Evolutionary conservation across 1,140 invertebrate genomes (phyloP).

Genomic region (Holotrichia oblita): DNA sequence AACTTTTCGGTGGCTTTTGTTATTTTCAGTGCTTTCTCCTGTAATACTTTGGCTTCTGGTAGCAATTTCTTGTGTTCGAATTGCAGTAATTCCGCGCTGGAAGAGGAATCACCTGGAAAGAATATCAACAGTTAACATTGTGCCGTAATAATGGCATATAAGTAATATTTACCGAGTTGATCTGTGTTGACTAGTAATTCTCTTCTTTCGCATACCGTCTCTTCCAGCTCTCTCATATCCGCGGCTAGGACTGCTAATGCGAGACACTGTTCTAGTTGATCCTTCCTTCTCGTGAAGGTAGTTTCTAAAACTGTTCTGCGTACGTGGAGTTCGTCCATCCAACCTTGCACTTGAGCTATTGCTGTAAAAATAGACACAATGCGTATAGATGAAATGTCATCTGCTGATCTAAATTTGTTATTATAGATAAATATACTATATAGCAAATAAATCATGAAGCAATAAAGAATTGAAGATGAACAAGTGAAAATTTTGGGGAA

Average conservation of each 20-base stretch:
- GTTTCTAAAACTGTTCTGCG: conserved; percentile 76
- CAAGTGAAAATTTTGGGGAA: too few species aligned
- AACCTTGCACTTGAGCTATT: conserved; percentile 76
- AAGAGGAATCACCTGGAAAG: conserved; percentile 71
- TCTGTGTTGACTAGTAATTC: conserved; percentile 63
- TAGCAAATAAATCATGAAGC: neutral
- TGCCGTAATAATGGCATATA: conserved; percentile 37
- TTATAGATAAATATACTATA: neutral
- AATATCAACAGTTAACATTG: neutral
- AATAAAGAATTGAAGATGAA: too few species aligned
- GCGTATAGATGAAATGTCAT: conserved; percentile 38
- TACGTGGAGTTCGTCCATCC: conserved; percentile 82
- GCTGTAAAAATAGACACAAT: conserved; percentile 61
- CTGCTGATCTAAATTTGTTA: conserved; percentile 10
- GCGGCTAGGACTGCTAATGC: conserved; percentile 77
- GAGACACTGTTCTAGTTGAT: conserved; percentile 80
- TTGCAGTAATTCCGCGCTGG: conserved; percentile 74
- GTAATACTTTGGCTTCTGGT: conserved; percentile 77
- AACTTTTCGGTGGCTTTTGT: conserved; percentile 82
- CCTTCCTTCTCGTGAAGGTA: conserved; percentile 75
- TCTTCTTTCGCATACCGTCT: conserved; percentile 65
- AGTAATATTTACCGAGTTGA: conserved; percentile 61
- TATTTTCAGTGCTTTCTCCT: conserved; percentile 80
- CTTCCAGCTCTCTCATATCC: conserved; percentile 76
- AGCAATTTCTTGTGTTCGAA: conserved; percentile 77